Base-by-base conservation (phyloP, 2,797 vertebrate species). In the Takifugu rubripes region DNA sequence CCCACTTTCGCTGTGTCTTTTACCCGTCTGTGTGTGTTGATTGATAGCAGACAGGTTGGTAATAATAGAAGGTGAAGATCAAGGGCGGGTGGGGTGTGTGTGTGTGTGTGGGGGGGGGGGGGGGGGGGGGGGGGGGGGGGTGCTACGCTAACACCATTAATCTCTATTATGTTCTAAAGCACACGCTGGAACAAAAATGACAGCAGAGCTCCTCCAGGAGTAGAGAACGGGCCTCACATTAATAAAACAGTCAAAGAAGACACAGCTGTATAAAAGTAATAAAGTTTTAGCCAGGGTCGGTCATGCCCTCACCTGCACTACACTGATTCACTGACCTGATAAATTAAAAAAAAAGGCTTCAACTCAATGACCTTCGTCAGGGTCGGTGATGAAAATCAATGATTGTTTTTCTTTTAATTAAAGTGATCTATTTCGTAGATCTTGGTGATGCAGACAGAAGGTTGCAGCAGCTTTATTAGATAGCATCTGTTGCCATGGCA, bases 401-500 rank as follows among this genome's bases (percentile, higher is more conserved):
- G 5, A 1, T 5, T 31, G 24, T 57, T 21, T n/a, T 25, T 5
- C 52, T 42, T 29, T n/a, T 16, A 3, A 2, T 56, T 5, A 47
- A 7, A 50, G 26, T 12, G 1, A 47, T 31, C 29, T 25, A 61
- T 48, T 24, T 21, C 21, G 31, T 33, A n/a, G n/a, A 14, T 54
- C 5, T 27, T 25, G n/a, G 48, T 68, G 70, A 70, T 54, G 53
- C 71, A 72, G 70, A 56, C 54, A 16, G 43, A n/a, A 17, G 43
- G 43, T 44, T 44, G 4, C 16, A 44, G 17, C 43, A 40, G 11
- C 2, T 40, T 12, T 40, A 40, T 14, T 54, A 26, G 25, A 68
- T 21, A 50, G 47, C 56, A 58, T 73, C 51, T 5, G 75, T 83
- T 83, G 52, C 81, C 77, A 79, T 84, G 75, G 83, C 69, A 82